phyloP scores from a whole-genome alignment of 2,888 invertebrate species.

The Andricus curvator region DNA sequence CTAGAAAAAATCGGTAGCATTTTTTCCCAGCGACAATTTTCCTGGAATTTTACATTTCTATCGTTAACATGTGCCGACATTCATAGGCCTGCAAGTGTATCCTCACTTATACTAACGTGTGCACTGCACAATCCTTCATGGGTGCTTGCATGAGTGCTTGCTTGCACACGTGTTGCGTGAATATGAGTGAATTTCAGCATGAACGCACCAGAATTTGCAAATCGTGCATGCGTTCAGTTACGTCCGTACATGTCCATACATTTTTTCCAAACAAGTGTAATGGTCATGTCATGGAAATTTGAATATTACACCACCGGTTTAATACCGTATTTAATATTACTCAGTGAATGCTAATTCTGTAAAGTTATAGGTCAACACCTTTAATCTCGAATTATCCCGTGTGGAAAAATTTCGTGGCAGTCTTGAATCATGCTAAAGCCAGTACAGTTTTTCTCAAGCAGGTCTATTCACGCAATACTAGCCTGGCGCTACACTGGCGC shows the following conservation, averaged over 20 bases:
- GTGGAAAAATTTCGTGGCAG: too few species aligned
- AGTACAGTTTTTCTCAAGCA: too few species aligned
- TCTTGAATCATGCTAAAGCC: too few species aligned
- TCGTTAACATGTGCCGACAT: constrained; percentile 13
- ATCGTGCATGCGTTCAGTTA: constrained; percentile 4
- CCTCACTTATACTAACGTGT: constrained; percentile 1
- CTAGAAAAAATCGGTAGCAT: neutral
- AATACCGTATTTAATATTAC: neutral
- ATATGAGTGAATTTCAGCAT: constrained; percentile 20
- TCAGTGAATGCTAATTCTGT: too few species aligned
- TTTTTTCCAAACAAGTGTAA: neutral
- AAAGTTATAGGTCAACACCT: too few species aligned
- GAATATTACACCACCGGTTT: neutral
- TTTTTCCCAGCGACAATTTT: neutral
- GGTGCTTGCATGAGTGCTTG: constrained; percentile 27
- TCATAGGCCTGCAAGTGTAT: constrained; percentile 20
- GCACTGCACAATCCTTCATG: constrained; percentile 13
- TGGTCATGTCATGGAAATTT: neutral
- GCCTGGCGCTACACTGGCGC: too few species aligned
- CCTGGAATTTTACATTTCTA: neutral
- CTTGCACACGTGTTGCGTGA: constrained; percentile 13
- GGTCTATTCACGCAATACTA: too few species aligned
- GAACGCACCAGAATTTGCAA: constrained; percentile 15
- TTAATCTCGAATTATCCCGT: too few species aligned
- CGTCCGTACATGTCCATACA: neutral